Percentiles rank a stretch among this genome's conserved stretches.
Conservation (phyloP, 30 jellyfish, hydroid and myxozoan genomes). For the Hydractinia symbiolongicarpus region DNA sequence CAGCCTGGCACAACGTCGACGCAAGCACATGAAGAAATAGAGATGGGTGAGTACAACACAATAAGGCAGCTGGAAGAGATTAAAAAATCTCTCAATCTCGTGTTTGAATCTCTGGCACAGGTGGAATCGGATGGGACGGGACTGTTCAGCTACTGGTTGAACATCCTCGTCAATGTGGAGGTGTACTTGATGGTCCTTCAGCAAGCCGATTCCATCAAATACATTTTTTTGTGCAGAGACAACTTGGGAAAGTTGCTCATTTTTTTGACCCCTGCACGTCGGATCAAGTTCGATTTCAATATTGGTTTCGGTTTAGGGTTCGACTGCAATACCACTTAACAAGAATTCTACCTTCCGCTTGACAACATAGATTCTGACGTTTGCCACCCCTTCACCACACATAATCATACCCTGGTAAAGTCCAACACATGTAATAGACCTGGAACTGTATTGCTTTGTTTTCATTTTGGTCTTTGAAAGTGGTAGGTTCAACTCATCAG, state of each 20-base stretch:
- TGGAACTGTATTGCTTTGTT: constrained; percentile 47
- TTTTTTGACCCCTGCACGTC: constrained; percentile 4
- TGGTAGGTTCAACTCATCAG: constrained; percentile 29
- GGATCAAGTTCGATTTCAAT: neutral
- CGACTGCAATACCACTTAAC: constrained; percentile 18
- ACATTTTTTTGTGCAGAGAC: neutral
- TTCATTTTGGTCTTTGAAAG: constrained; percentile 54
- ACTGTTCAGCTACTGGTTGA: neutral
- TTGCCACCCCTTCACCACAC: constrained; percentile 57
- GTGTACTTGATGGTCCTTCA: constrained; percentile 6
- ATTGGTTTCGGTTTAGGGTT: neutral
- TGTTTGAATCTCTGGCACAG: neutral
- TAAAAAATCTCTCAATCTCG: neutral
- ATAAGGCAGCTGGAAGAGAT: too few species aligned
- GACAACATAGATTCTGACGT: constrained; percentile 29
- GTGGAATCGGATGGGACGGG: neutral
- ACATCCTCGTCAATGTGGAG: neutral
- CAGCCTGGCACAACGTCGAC: too few species aligned
- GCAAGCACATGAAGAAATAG: too few species aligned
- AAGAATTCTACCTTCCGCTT: neutral
- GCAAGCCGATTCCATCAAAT: neutral
- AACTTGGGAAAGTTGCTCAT: neutral
- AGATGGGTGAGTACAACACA: too few species aligned
- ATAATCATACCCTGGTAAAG: constrained; percentile 41
- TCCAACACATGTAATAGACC: constrained; percentile 41